phyloP scores from a whole-genome alignment of 2,888 invertebrate species.

The Thecophora atra region DNA sequence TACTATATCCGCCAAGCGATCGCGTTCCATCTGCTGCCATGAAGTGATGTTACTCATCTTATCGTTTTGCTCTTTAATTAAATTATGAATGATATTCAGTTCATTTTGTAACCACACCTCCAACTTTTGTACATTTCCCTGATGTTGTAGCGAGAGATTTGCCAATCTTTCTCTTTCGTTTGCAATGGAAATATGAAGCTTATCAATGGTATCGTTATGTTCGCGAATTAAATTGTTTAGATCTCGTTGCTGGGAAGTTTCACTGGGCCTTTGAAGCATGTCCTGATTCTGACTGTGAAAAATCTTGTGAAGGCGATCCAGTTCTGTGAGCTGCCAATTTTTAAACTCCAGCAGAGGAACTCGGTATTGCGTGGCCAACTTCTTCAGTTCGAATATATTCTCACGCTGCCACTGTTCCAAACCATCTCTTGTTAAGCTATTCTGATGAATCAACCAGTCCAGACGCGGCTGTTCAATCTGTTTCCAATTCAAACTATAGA shows the following conservation, averaged over 20 bases:
- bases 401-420: slow-evolving; percentile 61
- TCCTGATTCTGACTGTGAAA: slow-evolving; percentile 58
- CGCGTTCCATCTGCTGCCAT: slow-evolving; percentile 61
- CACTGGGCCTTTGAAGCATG: slow-evolving; percentile 49
- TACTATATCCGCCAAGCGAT: slow-evolving; percentile 57
- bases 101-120: slow-evolving; percentile 61
- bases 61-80: slow-evolving; percentile 59
- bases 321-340: slow-evolving; percentile 59
- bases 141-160: slow-evolving; percentile 56
- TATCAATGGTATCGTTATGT: slow-evolving; percentile 60
- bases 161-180: slow-evolving; percentile 58
- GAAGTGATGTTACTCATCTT: slow-evolving; percentile 58
- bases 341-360: slow-evolving; percentile 55
- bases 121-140: slow-evolving; percentile 60
- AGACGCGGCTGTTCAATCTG: slow-evolving; percentile 58
- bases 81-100: slow-evolving; percentile 54
- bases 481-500: no score
- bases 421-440: slow-evolving; percentile 57
- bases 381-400: slow-evolving; percentile 52
- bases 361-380: slow-evolving; percentile 53
- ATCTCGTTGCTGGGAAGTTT: slow-evolving; percentile 51
- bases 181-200: slow-evolving; percentile 58
- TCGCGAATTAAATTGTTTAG: slow-evolving; percentile 57
- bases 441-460: slow-evolving; percentile 63
- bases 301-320: slow-evolving; percentile 55